A percentile compares a stretch with the other conserved stretches of the same genome.
phyloP scores from a whole-genome alignment of 2,888 invertebrate species.

The Gisinianus flammeolus region DNA sequence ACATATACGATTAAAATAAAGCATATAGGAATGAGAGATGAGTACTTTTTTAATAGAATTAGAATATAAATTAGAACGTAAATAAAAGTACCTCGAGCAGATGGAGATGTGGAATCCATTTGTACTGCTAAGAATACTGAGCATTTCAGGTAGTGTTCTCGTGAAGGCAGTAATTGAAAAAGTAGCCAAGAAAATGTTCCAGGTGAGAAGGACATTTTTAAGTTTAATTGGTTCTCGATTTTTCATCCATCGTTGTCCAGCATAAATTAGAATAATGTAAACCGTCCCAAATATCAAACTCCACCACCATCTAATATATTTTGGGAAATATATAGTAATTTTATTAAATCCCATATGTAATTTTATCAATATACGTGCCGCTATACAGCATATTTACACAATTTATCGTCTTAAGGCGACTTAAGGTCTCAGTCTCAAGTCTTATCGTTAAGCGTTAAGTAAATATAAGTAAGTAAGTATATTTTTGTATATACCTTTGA shows the following conservation, averaged over 20 bases:
- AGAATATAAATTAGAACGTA: too few relatives aligned
- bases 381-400: too few relatives aligned
- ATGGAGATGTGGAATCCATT: conserved; percentile 43
- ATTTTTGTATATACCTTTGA: too few relatives aligned
- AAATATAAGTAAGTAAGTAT: too few relatives aligned
- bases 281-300: conserved; percentile 30
- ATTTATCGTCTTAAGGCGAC: too few relatives aligned
- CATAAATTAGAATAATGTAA: conserved; percentile 36
- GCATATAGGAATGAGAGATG: not conserved
- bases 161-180: conserved; percentile 43
- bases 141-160: conserved; percentile 45
- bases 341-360: too few relatives aligned
- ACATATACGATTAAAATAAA: not conserved
- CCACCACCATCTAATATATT: too few relatives aligned
- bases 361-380: too few relatives aligned
- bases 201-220: conserved; percentile 34
- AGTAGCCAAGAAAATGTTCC: conserved; percentile 42
- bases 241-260: conserved; percentile 42
- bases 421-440: too few relatives aligned
- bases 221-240: conserved; percentile 35
- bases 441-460: too few relatives aligned
- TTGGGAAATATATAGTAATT: too few relatives aligned
- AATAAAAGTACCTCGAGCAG: conserved; percentile 40
- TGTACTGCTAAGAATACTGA: conserved; percentile 17
- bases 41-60: too few relatives aligned